A percentile compares a stretch with the other conserved stretches of the same genome.
Conservation (phyloP, 2,888 invertebrate genomes). For the Callimorpha dominula region DNA sequence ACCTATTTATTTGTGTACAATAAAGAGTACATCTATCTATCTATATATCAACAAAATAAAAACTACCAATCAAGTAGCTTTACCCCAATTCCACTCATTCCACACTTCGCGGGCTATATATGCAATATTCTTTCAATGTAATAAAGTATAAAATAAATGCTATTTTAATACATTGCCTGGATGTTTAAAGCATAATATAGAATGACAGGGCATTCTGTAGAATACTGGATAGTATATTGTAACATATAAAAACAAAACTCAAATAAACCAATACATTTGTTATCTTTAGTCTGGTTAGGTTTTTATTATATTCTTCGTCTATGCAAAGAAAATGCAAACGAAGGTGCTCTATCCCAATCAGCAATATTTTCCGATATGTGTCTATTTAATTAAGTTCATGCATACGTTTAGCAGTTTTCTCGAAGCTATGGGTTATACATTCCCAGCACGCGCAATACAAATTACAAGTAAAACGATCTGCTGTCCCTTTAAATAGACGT, state of each 20-base stretch:
- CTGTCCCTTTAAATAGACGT: slow-evolving; percentile 73
- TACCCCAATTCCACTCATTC: too few relatives aligned
- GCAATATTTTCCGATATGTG: slow-evolving; percentile 8
- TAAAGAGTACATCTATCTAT: too few relatives aligned
- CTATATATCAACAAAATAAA: too few relatives aligned
- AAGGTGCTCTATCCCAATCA: slow-evolving; percentile 18
- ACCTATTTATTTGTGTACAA: too few relatives aligned
- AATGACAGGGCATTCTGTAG: neutral
- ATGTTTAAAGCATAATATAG: neutral
- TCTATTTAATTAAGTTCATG: slow-evolving; percentile 42
- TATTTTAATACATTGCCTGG: neutral
- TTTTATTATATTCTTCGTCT: neutral
- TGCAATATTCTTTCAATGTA: neutral
- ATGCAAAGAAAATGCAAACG: slow-evolving; percentile 5
- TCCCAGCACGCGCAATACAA: slow-evolving; percentile 73
- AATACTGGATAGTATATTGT: neutral
- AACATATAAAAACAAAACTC: neutral
- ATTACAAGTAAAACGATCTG: slow-evolving; percentile 78
- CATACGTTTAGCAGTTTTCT: slow-evolving; percentile 32
- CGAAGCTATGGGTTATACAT: slow-evolving; percentile 48
- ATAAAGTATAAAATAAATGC: neutral
- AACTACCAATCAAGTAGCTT: too few relatives aligned
- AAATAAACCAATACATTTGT: neutral
- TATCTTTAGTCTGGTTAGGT: neutral
- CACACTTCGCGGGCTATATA: neutral